A percentile compares a stretch with the other conserved stretches of the same genome.
phyloP scores from a whole-genome alignment of 2,113 vertebrate genomes.

The Deroptyus accipitrinus region DNA sequence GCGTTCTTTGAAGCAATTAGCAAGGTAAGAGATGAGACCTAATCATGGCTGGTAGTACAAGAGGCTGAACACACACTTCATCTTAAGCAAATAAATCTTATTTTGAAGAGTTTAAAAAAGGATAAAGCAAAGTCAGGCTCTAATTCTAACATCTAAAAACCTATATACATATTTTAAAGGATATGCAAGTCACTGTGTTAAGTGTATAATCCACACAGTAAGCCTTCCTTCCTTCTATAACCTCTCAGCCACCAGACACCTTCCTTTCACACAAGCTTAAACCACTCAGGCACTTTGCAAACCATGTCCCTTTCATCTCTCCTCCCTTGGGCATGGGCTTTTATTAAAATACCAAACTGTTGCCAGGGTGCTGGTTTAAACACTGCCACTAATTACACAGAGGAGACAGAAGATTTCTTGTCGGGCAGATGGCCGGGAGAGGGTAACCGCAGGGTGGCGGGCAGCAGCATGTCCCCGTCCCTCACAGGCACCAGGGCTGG shows the following conservation, averaged over 20 bases:
- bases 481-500: neutral
- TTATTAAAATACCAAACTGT: neutral
- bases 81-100: neutral
- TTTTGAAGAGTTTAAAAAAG: neutral
- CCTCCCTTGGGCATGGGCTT: neutral
- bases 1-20: neutral
- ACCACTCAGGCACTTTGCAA: neutral
- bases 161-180: neutral
- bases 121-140: neutral
- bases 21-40: neutral
- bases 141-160: neutral
- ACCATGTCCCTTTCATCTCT: neutral
- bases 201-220: neutral
- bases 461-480: fast-evolving
- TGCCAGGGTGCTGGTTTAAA: slow-evolving; percentile 5
- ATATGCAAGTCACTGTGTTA: neutral
- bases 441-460: fast-evolving
- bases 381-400: neutral
- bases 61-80: neutral
- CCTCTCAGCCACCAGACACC: neutral
- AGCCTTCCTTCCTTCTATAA: neutral
- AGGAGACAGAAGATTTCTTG: slow-evolving; percentile 3
- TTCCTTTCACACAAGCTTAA: neutral
- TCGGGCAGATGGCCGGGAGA: neutral
- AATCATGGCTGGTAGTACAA: neutral